Evolutionary conservation across 2,113 vertebrate species (phyloP).

Genomic region (Oxyura jamaicensis): DNA sequence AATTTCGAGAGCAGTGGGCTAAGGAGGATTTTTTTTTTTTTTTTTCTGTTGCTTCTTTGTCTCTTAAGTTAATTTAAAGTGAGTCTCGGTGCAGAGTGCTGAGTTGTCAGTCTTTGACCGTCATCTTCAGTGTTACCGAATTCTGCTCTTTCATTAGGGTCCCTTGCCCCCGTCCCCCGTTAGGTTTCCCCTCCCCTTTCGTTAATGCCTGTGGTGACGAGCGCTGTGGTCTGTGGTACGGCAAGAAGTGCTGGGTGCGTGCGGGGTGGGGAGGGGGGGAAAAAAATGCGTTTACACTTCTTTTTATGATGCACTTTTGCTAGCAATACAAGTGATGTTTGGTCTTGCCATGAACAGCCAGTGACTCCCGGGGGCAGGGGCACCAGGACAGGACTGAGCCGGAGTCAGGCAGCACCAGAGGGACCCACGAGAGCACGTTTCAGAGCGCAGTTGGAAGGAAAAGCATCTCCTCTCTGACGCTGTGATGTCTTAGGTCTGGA

Average conservation of each 20-base stretch:
- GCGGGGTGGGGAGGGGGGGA: neutral
- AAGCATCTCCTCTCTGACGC: neutral
- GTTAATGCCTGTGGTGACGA: neutral
- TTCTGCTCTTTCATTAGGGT: conserved; percentile 17
- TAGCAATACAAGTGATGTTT: conserved; percentile 7
- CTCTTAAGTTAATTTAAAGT: conserved; percentile 74
- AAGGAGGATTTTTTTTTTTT: neutral
- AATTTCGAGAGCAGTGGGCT: conserved; percentile 24
- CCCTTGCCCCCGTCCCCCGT: neutral
- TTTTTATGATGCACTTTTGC: conserved; percentile 50
- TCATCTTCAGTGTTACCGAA: conserved; percentile 15
- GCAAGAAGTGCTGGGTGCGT: neutral
- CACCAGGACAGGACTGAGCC: neutral
- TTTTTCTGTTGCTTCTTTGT: conserved; percentile 52
- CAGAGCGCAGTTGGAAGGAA: neutral
- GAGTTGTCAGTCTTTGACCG: conserved; percentile 29
- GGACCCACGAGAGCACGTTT: neutral
- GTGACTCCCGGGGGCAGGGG: neutral
- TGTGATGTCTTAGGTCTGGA: neutral
- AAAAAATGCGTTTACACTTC: conserved; percentile 25
- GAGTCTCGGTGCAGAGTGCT: conserved; percentile 55
- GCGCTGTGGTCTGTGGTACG: neutral
- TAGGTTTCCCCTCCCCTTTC: neutral
- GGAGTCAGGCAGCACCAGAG: neutral
- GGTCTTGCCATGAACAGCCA: neutral